Conservation (phyloP, 2,888 invertebrate genomes). For the Brenthis hecate region DNA sequence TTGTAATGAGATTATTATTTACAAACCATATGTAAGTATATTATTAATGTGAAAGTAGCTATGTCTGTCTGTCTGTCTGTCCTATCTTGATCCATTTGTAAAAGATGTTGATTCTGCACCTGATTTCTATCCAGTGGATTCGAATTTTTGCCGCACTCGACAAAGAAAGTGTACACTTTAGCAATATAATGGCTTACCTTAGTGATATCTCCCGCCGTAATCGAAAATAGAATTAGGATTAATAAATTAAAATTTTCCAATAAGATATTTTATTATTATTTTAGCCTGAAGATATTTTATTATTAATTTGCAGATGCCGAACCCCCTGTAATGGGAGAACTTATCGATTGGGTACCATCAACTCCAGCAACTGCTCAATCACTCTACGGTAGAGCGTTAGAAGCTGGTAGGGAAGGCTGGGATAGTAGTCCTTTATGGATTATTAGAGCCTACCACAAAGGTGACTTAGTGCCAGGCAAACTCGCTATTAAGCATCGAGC, state of each 20-base stretch:
- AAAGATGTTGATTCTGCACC: neutral
- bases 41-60: neutral
- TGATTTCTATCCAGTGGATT: neutral
- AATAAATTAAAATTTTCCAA: neutral
- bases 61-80: too few species aligned
- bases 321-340: slow-evolving; percentile 21
- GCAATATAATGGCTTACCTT: too few species aligned
- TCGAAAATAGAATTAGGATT: too few species aligned
- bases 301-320: slow-evolving; percentile 36
- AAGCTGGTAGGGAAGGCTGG: slow-evolving; percentile 72
- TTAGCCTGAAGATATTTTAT: neutral
- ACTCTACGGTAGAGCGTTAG: slow-evolving; percentile 58
- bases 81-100: neutral
- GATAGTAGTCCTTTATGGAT: slow-evolving; percentile 73
- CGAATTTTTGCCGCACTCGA: neutral
- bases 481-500: slow-evolving; percentile 64
- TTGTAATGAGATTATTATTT: too few species aligned
- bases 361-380: slow-evolving; percentile 53
- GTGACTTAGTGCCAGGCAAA: slow-evolving; percentile 71
- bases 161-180: too few species aligned
- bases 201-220: too few species aligned
- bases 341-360: slow-evolving; percentile 62
- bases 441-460: slow-evolving; percentile 69
- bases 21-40: neutral
- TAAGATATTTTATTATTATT: neutral